Percentiles rank a stretch among this genome's conserved stretches.
These are phyloP conservation scores for Syrmaticus mikado DNA, from an alignment of 2,113 vertebrate genomes.

Conservation along the genomic window DNA sequence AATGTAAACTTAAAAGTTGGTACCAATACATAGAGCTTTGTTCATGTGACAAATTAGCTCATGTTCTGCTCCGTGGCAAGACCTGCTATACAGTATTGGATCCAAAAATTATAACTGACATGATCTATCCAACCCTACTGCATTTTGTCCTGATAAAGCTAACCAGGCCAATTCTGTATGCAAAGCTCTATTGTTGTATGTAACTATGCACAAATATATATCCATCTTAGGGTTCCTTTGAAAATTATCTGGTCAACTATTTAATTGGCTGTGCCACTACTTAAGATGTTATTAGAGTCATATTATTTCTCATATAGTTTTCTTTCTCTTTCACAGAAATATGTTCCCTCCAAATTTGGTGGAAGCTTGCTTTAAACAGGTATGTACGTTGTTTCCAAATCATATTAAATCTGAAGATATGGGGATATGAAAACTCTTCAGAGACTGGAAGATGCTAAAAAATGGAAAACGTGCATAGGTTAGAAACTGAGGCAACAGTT, in stretches of 20 bases:
- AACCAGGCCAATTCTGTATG: neutral
- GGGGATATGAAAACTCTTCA: neutral
- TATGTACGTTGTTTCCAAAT: conserved; percentile 64
- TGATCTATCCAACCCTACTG: neutral
- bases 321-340: conserved; percentile 85
- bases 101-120: neutral
- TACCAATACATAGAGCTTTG: neutral
- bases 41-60: neutral
- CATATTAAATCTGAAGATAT: neutral
- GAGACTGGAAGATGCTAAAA: neutral
- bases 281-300: neutral
- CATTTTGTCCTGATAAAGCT: neutral
- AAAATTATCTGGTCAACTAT: neutral
- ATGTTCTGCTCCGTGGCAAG: neutral
- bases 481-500: fast-evolving
- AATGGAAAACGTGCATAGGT: neutral
- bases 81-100: neutral
- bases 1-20: neutral
- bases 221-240: neutral
- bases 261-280: neutral
- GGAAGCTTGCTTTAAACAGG: conserved; percentile 98
- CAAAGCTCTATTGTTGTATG: neutral
- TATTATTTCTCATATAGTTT: conserved; percentile 7
- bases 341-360: conserved; percentile 98
- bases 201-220: neutral